These are phyloP conservation scores for Trinorchestia longiramus DNA, from an alignment of 1,140 invertebrate species.

Conservation along the genomic window DNA sequence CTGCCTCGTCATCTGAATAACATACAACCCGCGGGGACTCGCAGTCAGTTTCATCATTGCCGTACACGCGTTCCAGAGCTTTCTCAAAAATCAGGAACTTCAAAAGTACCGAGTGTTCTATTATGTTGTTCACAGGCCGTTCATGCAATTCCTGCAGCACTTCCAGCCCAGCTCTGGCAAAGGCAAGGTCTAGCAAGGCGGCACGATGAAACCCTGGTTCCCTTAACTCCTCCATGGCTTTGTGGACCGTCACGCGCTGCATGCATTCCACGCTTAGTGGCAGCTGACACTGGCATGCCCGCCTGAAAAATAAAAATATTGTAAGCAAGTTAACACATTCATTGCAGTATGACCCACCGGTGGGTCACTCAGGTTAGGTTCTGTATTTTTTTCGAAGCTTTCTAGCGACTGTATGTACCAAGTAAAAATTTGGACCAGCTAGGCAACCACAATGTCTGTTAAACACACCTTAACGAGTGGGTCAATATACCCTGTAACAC, in stretches of 20 bases:
- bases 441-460: no score
- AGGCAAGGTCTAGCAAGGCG: neutral
- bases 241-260: neutral
- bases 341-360: no score
- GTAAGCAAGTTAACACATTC: no score
- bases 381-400: no score
- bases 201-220: neutral
- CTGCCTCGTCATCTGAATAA: neutral
- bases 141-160: neutral
- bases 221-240: neutral
- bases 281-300: neutral
- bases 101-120: neutral
- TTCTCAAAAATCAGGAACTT: neutral
- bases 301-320: no score
- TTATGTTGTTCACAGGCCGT: neutral
- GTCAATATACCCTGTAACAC: no score
- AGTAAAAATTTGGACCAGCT: no score
- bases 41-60: neutral
- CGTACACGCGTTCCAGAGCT: neutral
- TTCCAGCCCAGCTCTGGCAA: neutral
- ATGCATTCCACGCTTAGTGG: neutral
- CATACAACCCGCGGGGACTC: neutral
- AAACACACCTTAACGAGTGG: no score
- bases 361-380: no score
- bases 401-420: no score